These are phyloP conservation scores for Eutolmus rufibarbis DNA, from an alignment of 2,888 invertebrate species.

Conservation along the genomic window DNA sequence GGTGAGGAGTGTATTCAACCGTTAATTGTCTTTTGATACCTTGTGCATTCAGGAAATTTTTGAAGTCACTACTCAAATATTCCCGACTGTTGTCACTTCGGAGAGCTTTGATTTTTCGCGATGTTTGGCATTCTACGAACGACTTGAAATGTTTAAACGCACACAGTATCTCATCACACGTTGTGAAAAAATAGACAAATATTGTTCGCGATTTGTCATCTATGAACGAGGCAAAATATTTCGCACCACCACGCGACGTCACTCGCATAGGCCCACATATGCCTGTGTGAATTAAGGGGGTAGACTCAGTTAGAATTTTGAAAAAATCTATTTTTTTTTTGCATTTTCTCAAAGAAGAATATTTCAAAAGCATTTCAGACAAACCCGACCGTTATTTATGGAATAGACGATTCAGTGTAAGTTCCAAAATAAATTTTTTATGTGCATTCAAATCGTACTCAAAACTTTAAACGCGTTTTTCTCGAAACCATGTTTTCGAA, in stretches of 20 bases:
- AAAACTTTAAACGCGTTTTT: no score
- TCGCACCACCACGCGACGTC: neutral
- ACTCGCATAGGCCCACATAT: neutral
- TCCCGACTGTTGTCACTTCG: conserved; percentile 45
- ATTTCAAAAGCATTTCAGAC: no score
- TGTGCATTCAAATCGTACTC: no score
- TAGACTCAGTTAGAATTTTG: no score
- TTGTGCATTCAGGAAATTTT: conserved; percentile 23
- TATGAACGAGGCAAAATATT: neutral
- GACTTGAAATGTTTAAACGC: conserved; percentile 46
- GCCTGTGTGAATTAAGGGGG: neutral
- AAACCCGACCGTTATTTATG: no score
- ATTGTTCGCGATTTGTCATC: neutral
- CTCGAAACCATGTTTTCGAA: no score
- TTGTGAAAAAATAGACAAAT: conserved; percentile 47
- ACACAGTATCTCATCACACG: conserved; percentile 45
- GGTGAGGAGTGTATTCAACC: conserved; percentile 45
- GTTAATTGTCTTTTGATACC: conserved; percentile 39
- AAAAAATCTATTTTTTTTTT: no score
- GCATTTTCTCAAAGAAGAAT: no score
- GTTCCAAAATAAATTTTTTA: no score
- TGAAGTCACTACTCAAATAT: conserved; percentile 35
- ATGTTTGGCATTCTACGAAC: conserved; percentile 43
- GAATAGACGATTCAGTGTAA: no score
- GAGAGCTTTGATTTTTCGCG: conserved; percentile 43